A percentile compares a stretch with the other conserved stretches of the same genome.
phyloP scores from a whole-genome alignment of 2,113 vertebrate species.

The Zosterops japonicus region DNA sequence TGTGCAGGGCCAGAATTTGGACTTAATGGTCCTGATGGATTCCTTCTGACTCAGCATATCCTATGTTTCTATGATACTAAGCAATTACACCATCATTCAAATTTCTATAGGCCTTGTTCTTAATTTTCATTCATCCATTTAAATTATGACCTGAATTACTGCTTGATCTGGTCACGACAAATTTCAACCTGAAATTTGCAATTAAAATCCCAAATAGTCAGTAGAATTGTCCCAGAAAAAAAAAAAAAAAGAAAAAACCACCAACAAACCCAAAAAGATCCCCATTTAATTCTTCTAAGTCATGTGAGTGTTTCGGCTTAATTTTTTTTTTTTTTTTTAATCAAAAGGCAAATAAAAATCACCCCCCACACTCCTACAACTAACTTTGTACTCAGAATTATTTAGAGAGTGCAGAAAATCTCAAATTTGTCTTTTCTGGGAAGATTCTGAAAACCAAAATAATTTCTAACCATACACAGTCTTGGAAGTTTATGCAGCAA shows the following conservation, averaged over 20 bases:
- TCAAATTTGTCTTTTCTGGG: background rate
- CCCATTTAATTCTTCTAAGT: background rate
- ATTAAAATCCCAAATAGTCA: background rate
- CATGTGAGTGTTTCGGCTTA: background rate
- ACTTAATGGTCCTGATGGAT: background rate
- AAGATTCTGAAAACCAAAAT: background rate
- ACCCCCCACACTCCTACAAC: rapidly evolving
- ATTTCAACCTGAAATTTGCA: background rate
- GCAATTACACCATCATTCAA: background rate
- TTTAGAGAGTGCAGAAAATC: background rate
- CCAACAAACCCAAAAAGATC: background rate
- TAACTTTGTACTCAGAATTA: background rate
- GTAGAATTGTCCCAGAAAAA: background rate
- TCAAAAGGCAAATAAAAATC: background rate
- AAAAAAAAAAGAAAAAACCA: no score
- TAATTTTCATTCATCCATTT: background rate
- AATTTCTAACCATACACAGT: background rate
- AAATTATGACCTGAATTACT: background rate
- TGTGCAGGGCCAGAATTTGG: background rate
- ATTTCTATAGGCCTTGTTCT: background rate
- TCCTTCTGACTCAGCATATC: background rate
- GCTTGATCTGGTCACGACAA: background rate
- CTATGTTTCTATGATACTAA: background rate
- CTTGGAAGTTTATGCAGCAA: background rate
- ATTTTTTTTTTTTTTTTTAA: background rate